Conservation (phyloP, 2,888 invertebrate species). For the Chelonus formosanus region DNA sequence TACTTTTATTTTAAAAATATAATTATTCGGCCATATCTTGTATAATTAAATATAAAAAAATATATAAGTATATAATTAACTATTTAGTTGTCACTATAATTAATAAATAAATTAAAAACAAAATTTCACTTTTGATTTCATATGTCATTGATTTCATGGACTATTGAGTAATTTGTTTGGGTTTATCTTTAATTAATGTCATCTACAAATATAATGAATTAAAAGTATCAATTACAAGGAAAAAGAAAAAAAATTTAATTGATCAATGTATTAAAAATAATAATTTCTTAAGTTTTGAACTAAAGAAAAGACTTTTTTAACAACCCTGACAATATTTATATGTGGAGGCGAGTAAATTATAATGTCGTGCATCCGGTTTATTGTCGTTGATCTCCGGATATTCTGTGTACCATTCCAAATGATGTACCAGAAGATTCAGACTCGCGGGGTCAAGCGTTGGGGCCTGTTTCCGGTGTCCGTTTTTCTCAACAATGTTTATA, state of each 20-base stretch:
- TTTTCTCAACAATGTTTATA: slow-evolving; percentile 24
- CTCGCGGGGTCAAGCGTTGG: slow-evolving; percentile 30
- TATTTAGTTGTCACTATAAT: too few species aligned
- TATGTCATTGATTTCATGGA: not conserved
- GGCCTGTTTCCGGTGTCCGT: slow-evolving; percentile 30
- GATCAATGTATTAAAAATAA: too few species aligned
- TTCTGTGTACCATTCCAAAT: slow-evolving; percentile 7
- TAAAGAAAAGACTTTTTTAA: too few species aligned
- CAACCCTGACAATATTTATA: not conserved
- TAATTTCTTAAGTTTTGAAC: too few species aligned
- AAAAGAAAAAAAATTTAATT: not conserved
- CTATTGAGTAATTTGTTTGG: slow-evolving; percentile 9
- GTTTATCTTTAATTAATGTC: slow-evolving; percentile 5
- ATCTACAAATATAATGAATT: not conserved
- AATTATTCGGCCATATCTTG: too few species aligned
- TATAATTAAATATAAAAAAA: too few species aligned
- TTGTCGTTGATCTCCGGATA: slow-evolving; percentile 18
- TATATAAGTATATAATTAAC: too few species aligned
- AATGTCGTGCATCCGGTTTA: slow-evolving; percentile 42
- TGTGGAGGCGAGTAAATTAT: slow-evolving; percentile 11
- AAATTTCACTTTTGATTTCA: slow-evolving; percentile 10
- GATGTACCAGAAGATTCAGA: not conserved
- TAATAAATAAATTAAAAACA: not conserved
- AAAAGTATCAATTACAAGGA: not conserved
- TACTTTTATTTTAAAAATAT: too few species aligned